Conservation (phyloP, 2,888 invertebrate genomes). For the Byasa hedistus region DNA sequence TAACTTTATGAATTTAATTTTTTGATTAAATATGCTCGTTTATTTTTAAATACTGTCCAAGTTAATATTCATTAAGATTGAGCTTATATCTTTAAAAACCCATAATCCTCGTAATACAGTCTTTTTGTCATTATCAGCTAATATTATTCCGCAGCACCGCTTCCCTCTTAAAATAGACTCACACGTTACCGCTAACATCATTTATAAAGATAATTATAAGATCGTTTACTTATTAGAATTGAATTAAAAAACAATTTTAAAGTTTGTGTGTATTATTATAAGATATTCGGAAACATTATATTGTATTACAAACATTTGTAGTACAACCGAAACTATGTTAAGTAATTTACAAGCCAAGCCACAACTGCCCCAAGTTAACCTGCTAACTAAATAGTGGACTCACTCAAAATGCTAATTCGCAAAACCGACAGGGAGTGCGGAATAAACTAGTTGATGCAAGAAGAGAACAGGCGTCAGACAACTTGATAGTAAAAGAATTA, state of each 20-base stretch:
- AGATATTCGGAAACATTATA: neutral
- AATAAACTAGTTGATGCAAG: neutral
- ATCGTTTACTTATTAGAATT: neutral
- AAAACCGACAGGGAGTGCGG: neutral
- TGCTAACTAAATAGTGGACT: slow-evolving; percentile 14
- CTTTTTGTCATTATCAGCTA: neutral
- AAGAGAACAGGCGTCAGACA: neutral
- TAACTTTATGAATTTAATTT: neutral
- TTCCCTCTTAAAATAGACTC: neutral
- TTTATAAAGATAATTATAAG: neutral
- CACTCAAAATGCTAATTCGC: slow-evolving; percentile 18
- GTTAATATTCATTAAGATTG: no score
- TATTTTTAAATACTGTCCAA: neutral
- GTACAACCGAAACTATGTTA: neutral
- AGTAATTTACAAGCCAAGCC: slow-evolving; percentile 6
- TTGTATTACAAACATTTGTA: neutral
- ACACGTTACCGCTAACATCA: neutral
- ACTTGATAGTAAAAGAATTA: neutral
- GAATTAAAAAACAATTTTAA: neutral
- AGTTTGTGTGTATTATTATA: neutral
- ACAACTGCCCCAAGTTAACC: slow-evolving; percentile 13
- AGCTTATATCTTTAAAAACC: neutral
- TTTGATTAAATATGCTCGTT: neutral
- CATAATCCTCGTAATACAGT: neutral
- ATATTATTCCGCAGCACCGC: neutral